Evolutionary conservation across 1,140 invertebrate genomes (phyloP).

Genomic region (Periplaneta americana): DNA sequence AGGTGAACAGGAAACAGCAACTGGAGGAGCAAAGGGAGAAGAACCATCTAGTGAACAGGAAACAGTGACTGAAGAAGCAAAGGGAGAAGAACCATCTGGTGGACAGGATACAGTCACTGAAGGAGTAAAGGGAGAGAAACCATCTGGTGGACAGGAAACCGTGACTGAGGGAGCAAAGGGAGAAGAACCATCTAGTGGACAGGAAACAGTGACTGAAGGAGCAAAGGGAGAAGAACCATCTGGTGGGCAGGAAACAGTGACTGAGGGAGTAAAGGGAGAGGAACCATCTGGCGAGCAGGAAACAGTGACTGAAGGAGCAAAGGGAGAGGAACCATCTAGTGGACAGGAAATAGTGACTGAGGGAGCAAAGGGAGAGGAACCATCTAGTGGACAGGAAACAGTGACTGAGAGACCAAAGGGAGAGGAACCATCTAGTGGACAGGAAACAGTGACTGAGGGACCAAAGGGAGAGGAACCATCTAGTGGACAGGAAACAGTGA

Average conservation of each 20-base stretch:
- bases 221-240: neutral
- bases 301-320: conserved; percentile 14
- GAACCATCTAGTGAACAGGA: neutral
- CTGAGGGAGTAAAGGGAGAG: neutral
- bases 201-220: conserved; percentile 23
- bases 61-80: neutral
- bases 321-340: neutral
- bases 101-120: neutral
- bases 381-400: neutral
- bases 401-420: too few relatives aligned
- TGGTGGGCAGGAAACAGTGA: neutral
- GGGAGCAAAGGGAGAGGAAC: neutral
- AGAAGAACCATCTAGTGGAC: conserved; percentile 10
- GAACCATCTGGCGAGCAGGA: neutral
- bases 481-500: too few relatives aligned
- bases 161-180: conserved; percentile 10
- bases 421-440: too few relatives aligned
- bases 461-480: too few relatives aligned
- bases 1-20: neutral
- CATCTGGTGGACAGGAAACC: neutral
- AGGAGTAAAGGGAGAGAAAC: neutral
- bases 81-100: too few relatives aligned
- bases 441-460: too few relatives aligned
- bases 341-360: conserved; percentile 15
- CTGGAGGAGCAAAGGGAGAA: neutral